Evolutionary conservation across 2,888 invertebrate species (phyloP).

Genomic region (Aphelenchoides bicaudatus): DNA sequence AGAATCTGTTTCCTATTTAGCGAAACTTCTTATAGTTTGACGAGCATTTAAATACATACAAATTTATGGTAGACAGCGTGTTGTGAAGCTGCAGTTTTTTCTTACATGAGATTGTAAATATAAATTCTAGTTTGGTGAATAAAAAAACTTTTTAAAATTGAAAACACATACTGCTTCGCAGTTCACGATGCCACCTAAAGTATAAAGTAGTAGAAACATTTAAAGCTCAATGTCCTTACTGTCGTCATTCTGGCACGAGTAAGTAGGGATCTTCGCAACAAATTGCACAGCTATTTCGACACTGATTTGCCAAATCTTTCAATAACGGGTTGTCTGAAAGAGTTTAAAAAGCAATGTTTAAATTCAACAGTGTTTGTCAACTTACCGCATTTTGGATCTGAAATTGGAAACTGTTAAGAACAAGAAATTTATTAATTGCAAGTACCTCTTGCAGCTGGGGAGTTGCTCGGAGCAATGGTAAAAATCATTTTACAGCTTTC

Average conservation of each 20-base stretch:
- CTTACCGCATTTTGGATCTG: constrained; percentile 38
- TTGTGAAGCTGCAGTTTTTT: too few species aligned
- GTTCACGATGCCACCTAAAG: constrained; percentile 38
- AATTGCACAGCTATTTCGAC: constrained; percentile 40
- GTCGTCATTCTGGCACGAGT: constrained; percentile 40
- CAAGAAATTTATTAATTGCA: background rate
- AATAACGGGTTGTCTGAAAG: constrained; percentile 39
- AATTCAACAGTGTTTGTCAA: too few species aligned
- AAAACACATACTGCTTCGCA: too few species aligned
- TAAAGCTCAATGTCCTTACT: constrained; percentile 25
- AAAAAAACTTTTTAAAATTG: too few species aligned
- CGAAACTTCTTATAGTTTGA: too few species aligned
- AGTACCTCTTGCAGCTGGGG: constrained; percentile 31
- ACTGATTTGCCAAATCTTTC: constrained; percentile 40
- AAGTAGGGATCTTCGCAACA: constrained; percentile 39
- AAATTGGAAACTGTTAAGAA: constrained; percentile 11
- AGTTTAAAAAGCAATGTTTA: too few species aligned
- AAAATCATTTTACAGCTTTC: constrained; percentile 39
- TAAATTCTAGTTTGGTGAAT: too few species aligned
- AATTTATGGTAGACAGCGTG: too few species aligned
- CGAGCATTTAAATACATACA: too few species aligned
- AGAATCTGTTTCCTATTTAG: too few species aligned
- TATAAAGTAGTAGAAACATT: too few species aligned
- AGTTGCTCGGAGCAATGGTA: constrained; percentile 29
- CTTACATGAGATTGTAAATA: too few species aligned